A percentile compares a stretch with the other conserved stretches of the same genome.
Conservation (phyloP, 2,888 invertebrate genomes). For the Carabus problematicus region DNA sequence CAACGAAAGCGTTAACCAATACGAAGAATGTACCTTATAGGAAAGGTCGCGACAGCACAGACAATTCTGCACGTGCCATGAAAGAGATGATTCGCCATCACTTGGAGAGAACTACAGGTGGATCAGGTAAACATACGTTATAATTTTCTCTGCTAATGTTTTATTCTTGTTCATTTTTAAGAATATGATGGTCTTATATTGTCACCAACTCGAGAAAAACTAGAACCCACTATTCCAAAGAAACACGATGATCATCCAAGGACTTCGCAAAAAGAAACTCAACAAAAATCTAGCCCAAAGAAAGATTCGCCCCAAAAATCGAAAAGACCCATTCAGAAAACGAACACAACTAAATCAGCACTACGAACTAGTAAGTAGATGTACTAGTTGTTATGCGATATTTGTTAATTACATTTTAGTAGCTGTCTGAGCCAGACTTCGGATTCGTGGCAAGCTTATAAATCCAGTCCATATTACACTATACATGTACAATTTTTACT, state of each 20-base stretch:
- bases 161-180: constrained; percentile 43
- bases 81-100: constrained; percentile 75
- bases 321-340: constrained; percentile 61
- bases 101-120: constrained; percentile 74
- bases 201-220: constrained; percentile 75
- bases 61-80: constrained; percentile 62
- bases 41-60: constrained; percentile 60
- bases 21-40: constrained; percentile 45
- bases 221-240: constrained; percentile 71
- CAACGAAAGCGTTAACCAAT: constrained; percentile 67
- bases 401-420: not conserved
- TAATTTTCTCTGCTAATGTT: constrained; percentile 18
- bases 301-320: constrained; percentile 69
- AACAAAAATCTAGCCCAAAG: constrained; percentile 59
- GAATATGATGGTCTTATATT: constrained; percentile 72
- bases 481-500: not conserved
- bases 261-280: constrained; percentile 43
- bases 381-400: no score
- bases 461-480: not conserved
- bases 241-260: constrained; percentile 63
- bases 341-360: constrained; percentile 65
- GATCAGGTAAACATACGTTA: constrained; percentile 61
- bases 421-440: not conserved
- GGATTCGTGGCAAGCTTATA: no score
- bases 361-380: constrained; percentile 59